Conservation (phyloP, 2,797 vertebrate species). For the Sebastes nivosus region DNA sequence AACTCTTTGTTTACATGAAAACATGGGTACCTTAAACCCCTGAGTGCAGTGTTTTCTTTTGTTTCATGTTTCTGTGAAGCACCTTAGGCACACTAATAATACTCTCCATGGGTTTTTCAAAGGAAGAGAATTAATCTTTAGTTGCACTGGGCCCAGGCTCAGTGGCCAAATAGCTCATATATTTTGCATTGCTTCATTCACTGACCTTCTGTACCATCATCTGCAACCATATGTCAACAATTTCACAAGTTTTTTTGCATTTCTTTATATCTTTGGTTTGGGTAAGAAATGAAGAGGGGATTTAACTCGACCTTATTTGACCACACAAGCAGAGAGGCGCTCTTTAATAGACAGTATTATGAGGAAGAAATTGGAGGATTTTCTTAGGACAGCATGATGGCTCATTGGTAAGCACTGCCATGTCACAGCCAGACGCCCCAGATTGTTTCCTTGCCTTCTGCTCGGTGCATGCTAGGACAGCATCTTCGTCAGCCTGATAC, state of each 20-base stretch:
- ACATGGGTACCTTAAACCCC: background rate
- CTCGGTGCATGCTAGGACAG: constrained; percentile 49
- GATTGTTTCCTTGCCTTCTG: constrained; percentile 56
- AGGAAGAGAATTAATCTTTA: background rate
- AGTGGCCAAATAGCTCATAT: background rate
- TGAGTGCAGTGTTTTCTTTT: background rate
- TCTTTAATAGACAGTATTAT: constrained; percentile 17
- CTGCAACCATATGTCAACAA: background rate
- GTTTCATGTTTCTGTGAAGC: background rate
- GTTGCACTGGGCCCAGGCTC: background rate
- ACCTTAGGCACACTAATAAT: background rate
- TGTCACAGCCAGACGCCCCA: constrained; percentile 55
- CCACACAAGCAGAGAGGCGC: background rate
- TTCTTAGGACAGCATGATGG: constrained; percentile 48
- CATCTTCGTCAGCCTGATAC: constrained; percentile 44
- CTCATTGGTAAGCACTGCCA: constrained; percentile 51
- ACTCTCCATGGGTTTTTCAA: background rate
- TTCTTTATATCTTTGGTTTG: background rate
- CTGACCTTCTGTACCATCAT: background rate
- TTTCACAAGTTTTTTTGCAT: background rate
- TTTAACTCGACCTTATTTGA: constrained; percentile 6
- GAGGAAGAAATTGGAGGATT: constrained; percentile 31
- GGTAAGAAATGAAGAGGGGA: background rate
- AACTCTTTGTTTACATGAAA: background rate
- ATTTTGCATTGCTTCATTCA: background rate